Evolutionary conservation across 1,140 invertebrate genomes (phyloP).

Genomic region (Pteromalus puparum): DNA sequence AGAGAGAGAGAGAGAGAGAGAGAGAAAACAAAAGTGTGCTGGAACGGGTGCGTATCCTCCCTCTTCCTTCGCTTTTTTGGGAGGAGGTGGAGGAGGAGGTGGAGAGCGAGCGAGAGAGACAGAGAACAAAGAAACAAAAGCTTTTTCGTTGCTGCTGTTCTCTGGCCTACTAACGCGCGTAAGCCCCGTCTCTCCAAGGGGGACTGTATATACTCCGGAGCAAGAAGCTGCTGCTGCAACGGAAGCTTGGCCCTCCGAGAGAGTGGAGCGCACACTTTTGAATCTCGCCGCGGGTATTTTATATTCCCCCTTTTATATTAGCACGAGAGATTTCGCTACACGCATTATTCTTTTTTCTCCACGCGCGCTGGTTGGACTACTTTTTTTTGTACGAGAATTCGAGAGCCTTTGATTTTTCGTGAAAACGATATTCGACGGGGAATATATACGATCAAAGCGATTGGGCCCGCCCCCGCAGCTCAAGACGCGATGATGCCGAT

Average conservation of each 20-base stretch:
- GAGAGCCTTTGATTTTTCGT: conserved; percentile 30
- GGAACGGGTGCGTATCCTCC: conserved; percentile 53
- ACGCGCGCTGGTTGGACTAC: neutral
- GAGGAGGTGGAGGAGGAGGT: neutral
- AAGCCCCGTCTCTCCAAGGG: neutral
- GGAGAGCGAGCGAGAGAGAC: neutral
- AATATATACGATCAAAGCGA: neutral
- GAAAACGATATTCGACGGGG: conserved; percentile 43
- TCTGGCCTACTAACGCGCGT: conserved; percentile 1
- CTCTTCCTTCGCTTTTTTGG: conserved; percentile 47
- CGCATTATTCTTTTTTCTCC: neutral
- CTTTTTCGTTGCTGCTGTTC: neutral
- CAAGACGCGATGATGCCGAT: neutral
- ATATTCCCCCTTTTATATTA: conserved; percentile 42
- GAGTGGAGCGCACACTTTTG: neutral
- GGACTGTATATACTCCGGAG: neutral
- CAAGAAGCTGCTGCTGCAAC: neutral
- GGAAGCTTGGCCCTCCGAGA: neutral
- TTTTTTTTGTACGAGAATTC: neutral
- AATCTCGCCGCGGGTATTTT: conserved; percentile 4
- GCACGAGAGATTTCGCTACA: conserved; percentile 19
- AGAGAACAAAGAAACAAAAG: conserved; percentile 47
- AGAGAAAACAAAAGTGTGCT: conserved; percentile 31
- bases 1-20: neutral
- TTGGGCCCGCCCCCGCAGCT: neutral